These are phyloP conservation scores for Sweltsa coloradensis DNA, from an alignment of 1,140 invertebrate species.

Conservation along the genomic window DNA sequence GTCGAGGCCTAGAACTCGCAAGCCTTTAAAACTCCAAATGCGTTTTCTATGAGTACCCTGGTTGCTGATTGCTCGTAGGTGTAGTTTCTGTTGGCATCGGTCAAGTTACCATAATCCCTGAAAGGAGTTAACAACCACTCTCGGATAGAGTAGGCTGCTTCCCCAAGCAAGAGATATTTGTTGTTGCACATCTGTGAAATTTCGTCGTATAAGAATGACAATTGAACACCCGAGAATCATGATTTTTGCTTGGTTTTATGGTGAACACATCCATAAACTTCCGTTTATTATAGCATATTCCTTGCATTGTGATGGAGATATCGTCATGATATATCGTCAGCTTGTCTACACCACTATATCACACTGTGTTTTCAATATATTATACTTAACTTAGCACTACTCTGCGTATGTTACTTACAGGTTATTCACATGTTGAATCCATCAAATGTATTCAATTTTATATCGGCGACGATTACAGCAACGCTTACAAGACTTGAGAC, in stretches of 20 bases:
- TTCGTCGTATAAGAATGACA: conserved; percentile 12
- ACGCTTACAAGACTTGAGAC: too few relatives aligned
- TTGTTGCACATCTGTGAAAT: conserved; percentile 16
- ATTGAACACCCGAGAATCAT: conserved; percentile 19
- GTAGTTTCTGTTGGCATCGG: conserved; percentile 19
- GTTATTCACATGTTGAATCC: too few relatives aligned
- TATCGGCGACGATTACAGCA: too few relatives aligned
- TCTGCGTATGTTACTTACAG: too few relatives aligned
- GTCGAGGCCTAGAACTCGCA: too few relatives aligned
- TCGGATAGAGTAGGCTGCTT: conserved; percentile 25
- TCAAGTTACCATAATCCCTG: conserved; percentile 23
- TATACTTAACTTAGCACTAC: too few relatives aligned
- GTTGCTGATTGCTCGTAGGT: conserved; percentile 20
- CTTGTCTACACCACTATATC: too few relatives aligned
- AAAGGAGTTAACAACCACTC: conserved; percentile 24
- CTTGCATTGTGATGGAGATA: conserved; percentile 21
- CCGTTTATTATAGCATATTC: conserved; percentile 18
- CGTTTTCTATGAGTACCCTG: conserved; percentile 24
- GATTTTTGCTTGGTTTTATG: conserved; percentile 19
- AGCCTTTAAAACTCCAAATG: conserved; percentile 26
- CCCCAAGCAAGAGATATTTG: conserved; percentile 24
- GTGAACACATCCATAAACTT: conserved; percentile 22
- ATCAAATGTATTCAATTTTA: too few relatives aligned
- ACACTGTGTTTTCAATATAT: too few relatives aligned
- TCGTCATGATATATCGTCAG: too few relatives aligned